A percentile compares a stretch with the other conserved stretches of the same genome.
phyloP scores from a whole-genome alignment of 2,797 vertebrate genomes.

The Thamnophis elegans region DNA sequence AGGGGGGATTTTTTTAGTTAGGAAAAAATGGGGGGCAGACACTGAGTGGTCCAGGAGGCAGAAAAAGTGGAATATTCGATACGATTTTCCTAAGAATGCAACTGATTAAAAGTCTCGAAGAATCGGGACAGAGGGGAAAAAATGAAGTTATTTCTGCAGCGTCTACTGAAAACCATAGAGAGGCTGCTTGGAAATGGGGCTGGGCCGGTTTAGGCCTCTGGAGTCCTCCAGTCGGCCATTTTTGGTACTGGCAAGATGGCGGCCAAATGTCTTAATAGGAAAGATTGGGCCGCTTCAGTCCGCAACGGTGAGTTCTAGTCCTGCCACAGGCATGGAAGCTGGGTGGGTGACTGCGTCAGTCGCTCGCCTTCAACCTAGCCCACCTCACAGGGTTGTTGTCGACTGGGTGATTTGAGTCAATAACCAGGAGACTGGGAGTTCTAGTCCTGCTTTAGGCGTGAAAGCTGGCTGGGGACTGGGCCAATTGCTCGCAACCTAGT shows the following conservation, averaged over 20 bases:
- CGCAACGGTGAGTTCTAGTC: not conserved
- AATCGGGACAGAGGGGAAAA: not conserved
- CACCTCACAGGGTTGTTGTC: no score
- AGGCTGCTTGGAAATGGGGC: not conserved
- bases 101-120: not conserved
- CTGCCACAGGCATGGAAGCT: not conserved
- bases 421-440: no score
- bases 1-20: not conserved
- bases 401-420: no score
- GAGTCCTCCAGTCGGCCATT: not conserved
- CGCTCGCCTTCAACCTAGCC: no score
- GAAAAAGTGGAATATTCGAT: not conserved
- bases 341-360: not conserved
- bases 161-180: not conserved
- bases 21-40: not conserved
- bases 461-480: no score
- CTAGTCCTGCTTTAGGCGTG: no score
- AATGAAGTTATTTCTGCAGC: not conserved
- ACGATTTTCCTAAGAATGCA: not conserved
- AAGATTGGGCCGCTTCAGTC: not conserved
- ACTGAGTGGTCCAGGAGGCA: not conserved
- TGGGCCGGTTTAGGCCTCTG: not conserved
- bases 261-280: not conserved
- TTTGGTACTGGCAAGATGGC: not conserved
- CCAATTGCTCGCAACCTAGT: no score